phyloP scores from a whole-genome alignment of 92 coral and sea anemone species.

The Siderastrea radians region DNA sequence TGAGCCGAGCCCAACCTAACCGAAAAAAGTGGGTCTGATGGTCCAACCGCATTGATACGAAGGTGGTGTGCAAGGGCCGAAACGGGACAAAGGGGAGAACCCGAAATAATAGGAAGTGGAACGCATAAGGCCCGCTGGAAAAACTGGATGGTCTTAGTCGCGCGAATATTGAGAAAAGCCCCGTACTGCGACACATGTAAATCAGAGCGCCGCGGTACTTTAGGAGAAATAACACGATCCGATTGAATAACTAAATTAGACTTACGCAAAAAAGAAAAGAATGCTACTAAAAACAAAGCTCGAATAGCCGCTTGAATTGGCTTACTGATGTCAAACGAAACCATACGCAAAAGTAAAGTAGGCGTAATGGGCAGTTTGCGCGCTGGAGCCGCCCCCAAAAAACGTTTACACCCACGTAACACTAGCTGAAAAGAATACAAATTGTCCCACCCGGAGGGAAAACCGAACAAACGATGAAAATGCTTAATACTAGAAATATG shows the following conservation, averaged over 20 bases:
- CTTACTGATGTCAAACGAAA: too few species aligned
- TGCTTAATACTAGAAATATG: too few species aligned
- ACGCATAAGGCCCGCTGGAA: slow-evolving; percentile 17
- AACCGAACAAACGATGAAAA: too few species aligned
- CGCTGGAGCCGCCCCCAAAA: too few species aligned
- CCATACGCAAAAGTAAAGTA: too few species aligned
- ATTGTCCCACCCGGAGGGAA: too few species aligned
- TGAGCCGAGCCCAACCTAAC: neutral
- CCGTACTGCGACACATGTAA: slow-evolving; percentile 5
- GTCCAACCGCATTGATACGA: neutral
- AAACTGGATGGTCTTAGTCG: slow-evolving; percentile 28
- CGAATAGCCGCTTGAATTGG: too few species aligned
- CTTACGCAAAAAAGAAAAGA: slow-evolving; percentile 12
- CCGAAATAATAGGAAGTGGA: slow-evolving; percentile 37
- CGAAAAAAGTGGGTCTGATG: slow-evolving; percentile 9
- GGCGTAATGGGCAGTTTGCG: too few species aligned
- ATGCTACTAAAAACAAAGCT: slow-evolving; percentile 11
- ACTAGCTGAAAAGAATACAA: too few species aligned
- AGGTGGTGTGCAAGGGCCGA: slow-evolving; percentile 3
- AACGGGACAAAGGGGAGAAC: slow-evolving; percentile 22
- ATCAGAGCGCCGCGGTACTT: slow-evolving; percentile 3
- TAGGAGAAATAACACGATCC: neutral
- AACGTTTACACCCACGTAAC: too few species aligned
- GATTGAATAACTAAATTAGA: slow-evolving; percentile 2
- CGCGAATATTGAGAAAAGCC: slow-evolving; percentile 22